Conservation (phyloP, 2,888 invertebrate species). For the Pycnomerus fuliginosus region DNA sequence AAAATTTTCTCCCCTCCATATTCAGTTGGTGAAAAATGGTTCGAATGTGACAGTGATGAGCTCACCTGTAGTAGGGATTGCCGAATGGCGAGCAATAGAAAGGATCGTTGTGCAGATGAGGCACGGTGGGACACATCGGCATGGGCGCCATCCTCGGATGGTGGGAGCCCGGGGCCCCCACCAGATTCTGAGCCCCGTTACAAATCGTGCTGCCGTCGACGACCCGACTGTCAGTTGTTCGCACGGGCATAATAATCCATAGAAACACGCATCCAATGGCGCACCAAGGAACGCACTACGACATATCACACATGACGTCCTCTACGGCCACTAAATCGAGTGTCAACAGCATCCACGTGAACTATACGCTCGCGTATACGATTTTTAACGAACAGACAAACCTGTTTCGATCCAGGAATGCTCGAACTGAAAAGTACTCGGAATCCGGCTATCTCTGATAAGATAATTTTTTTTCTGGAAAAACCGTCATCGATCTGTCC, state of each 20-base stretch:
- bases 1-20: too few relatives aligned
- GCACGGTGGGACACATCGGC: conserved; percentile 43
- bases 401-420: conserved; percentile 27
- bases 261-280: too few relatives aligned
- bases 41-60: not conserved
- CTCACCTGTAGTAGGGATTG: conserved; percentile 60
- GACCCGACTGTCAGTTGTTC: conserved; percentile 31
- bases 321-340: too few relatives aligned
- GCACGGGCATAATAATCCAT: conserved; percentile 37
- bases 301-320: too few relatives aligned
- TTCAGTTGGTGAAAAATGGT: too few relatives aligned
- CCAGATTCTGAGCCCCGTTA: conserved; percentile 47
- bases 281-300: too few relatives aligned
- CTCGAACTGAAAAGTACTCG: too few relatives aligned
- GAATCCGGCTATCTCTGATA: too few relatives aligned
- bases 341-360: conserved; percentile 65
- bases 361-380: conserved; percentile 38
- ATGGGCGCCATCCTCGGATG: conserved; percentile 49
- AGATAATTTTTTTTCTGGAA: too few relatives aligned
- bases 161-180: conserved; percentile 45
- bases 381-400: conserved; percentile 11
- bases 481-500: too few relatives aligned
- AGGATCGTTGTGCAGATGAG: conserved; percentile 57
- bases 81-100: conserved; percentile 63
- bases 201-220: conserved; percentile 46